Conservation (phyloP, 2,797 vertebrate genomes). For the Masticophis lateralis region DNA sequence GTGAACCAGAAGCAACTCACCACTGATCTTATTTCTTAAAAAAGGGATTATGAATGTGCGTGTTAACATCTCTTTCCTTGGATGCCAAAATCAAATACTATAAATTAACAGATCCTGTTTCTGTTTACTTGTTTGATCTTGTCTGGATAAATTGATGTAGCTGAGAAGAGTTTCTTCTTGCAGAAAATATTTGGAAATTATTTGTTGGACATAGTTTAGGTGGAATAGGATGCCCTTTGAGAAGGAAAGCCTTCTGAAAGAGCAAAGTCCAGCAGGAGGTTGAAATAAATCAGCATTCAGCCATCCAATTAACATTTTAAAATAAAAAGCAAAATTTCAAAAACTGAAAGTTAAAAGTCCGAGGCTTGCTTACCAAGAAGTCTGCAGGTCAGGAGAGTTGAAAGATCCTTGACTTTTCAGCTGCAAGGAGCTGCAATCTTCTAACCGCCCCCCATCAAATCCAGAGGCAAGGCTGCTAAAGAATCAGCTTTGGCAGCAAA, state of each 20-base stretch:
- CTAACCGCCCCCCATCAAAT: not conserved
- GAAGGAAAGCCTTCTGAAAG: not conserved
- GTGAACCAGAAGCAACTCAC: no score
- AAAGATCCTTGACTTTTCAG: not conserved
- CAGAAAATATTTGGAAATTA: not conserved
- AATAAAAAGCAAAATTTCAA: not conserved
- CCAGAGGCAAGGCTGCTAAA: not conserved
- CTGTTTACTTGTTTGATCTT: not conserved
- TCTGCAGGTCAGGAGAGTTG: not conserved
- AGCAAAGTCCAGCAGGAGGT: not conserved
- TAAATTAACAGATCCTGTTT: not conserved
- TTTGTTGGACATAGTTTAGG: not conserved
- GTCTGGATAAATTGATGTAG: not conserved
- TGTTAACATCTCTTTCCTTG: no score
- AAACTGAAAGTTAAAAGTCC: not conserved
- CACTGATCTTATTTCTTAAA: not conserved
- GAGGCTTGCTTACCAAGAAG: not conserved
- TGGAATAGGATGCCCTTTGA: not conserved
- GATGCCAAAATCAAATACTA: not conserved
- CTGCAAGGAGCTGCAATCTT: not conserved
- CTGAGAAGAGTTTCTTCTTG: not conserved
- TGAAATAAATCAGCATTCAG: not conserved
- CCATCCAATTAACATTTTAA: not conserved
- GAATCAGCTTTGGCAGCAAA: not conserved
- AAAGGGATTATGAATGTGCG: not conserved